Evolutionary conservation across 2,113 vertebrate genomes (phyloP), one percentile per base, ranked within the genome.

Genomic region (Symphodus melops): DNA sequence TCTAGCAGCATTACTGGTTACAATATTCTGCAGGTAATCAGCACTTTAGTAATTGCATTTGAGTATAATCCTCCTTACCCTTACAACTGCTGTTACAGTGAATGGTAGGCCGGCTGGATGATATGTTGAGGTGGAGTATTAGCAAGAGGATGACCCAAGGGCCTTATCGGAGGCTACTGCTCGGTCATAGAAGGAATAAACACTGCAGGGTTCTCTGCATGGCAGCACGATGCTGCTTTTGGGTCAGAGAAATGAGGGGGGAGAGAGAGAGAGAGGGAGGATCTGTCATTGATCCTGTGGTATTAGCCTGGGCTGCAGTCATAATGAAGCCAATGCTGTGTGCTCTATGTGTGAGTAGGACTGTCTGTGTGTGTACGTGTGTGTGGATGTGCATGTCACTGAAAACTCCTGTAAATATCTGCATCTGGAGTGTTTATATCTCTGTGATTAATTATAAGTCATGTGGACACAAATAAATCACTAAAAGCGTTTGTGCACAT

Each of bases 281-380:
- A 60, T 86, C 79, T 84, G 90, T 86, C 88, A 92, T 85, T 92
- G 91, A 92, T 91, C 84, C 68, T 75, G 78, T 89, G 81, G 85
- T 79, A 83, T 92, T 88, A 89, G 82, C 82, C 61, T 57, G 68
- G 63, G 73, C 84, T 82, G 76, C 74, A 79, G 77, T 84, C 52
- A 73, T 88, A 91, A 88, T 86, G 75, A 90, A 85, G 56, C 77
- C 56, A 56, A 28, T 52, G 60, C 39, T 65, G 53, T 80, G 61
- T 74, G 41, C 23, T 73, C 21, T 59, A 33, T 63, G 21, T 58
- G 41, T 44, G 55, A 14, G 39, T 52, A 20, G 37, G 37, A 39
- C 25, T 37, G 49, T 51, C 19, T 28, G 16, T 70, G 54, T 70
- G 57, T 66, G 57, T 68, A 25, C 28, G 65, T 70, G 39, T 59